phyloP scores from a whole-genome alignment of 2,113 vertebrate species.

The Bungarus multicinctus region DNA sequence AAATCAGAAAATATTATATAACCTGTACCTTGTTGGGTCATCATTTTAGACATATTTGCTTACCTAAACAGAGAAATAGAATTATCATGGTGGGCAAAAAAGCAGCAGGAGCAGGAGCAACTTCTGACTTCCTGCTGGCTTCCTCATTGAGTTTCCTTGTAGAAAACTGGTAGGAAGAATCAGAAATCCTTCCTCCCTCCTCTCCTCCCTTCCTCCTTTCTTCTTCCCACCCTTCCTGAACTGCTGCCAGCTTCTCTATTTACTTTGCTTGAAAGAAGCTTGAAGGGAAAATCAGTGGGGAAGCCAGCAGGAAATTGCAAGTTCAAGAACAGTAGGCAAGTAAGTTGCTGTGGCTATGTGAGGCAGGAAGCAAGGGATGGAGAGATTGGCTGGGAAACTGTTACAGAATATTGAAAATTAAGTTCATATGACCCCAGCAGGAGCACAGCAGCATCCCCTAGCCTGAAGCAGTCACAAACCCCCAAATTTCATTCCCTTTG shows the following conservation, averaged over 20 bases:
- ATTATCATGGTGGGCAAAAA: neutral
- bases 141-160: neutral
- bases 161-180: neutral
- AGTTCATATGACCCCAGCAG: neutral
- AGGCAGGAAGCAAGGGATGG: neutral
- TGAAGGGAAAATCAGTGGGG: neutral
- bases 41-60: neutral
- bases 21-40: neutral
- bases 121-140: neutral
- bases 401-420: neutral
- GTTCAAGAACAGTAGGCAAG: neutral
- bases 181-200: neutral
- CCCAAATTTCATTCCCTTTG: too few relatives aligned
- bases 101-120: neutral
- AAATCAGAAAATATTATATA: neutral
- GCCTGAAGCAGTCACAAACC: neutral
- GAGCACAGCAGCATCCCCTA: neutral
- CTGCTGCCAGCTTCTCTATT: neutral
- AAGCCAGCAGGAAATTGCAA: neutral
- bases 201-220: neutral
- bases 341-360: neutral
- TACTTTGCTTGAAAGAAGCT: neutral
- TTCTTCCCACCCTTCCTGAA: neutral
- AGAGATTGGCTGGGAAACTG: neutral
- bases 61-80: neutral